Base-by-base conservation (phyloP, 2,888 invertebrate species). In the Xestia xanthographa region DNA sequence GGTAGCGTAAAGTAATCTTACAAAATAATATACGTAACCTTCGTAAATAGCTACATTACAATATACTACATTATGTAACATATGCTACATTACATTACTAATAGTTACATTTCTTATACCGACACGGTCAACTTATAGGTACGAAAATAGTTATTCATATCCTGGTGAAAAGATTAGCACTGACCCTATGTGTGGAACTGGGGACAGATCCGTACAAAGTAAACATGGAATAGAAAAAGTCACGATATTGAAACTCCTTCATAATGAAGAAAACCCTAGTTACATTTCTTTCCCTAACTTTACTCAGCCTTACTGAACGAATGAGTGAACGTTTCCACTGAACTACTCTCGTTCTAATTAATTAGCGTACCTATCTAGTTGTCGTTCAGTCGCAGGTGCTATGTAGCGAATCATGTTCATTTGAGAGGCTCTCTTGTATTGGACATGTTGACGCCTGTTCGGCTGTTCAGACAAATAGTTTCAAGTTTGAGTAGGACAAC, bases 371-470 rank as follows among this genome's bases (percentile, higher is more conserved):
- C 38, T 67, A 50, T 79, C 58, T 67, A 50, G 62, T 65, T 65
- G 12, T 5, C 17, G 45, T 81, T 70, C 60, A 58, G 85, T 82
- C 68, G 43, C 83, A 85, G 85, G 72, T 85, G 85, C 26, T 20
- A 1, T 43, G 63, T 63, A 14, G 8, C 34, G 60, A 29, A 43
- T 66, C 71, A 85, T 85, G 78, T 82, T 72, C 67, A 77, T 72
- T 85, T 75, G 72, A 74, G 60, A 74, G 74, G 34, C 12, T 71
- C 65, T 45, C 81, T 26, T 43, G 17, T 72, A 58, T 74, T 29
- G 66, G 43, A 66, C 65, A 65, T 74, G 69, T 74, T 74, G 78
- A 56, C 60, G 60, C 53, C 60, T 76, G 43, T 20, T 66, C n/a
- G 67, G 14, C 34, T 58, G 34, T 56, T 60, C 69, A 12, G 53